Percentiles rank a stretch among this genome's conserved stretches.
Conservation (phyloP, 2,797 vertebrate genomes). For the Fratercula arctica region DNA sequence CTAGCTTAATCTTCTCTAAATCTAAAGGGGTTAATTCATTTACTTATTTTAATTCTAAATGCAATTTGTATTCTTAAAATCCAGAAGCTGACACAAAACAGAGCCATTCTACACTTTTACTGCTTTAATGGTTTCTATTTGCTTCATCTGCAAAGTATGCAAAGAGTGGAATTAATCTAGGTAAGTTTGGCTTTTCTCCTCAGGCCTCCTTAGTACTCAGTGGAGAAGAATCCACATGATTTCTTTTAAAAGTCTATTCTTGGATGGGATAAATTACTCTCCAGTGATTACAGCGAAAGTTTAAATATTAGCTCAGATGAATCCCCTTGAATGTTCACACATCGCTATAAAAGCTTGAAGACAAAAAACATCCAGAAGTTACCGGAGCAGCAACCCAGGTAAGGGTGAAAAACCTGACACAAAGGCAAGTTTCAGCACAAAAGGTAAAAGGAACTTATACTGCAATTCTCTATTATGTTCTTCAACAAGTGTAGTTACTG, state of each 20-base stretch:
- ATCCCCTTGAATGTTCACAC: not conserved
- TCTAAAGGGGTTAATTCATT: not conserved
- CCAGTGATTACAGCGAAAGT: not conserved
- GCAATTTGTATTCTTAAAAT: not conserved
- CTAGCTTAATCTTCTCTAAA: not conserved
- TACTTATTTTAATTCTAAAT: not conserved
- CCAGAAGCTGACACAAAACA: not conserved
- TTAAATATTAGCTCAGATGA: constrained; percentile 15
- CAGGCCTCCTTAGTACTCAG: not conserved
- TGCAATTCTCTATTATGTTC: not conserved
- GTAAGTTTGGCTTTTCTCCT: not conserved
- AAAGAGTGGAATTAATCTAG: not conserved
- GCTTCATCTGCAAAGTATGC: not conserved
- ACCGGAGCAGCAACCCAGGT: not conserved
- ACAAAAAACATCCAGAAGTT: not conserved
- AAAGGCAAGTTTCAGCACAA: not conserved
- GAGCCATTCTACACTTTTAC: not conserved
- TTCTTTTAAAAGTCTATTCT: not conserved
- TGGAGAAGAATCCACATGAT: not conserved
- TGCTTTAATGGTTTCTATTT: not conserved
- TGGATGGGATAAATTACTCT: not conserved
- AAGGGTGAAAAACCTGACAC: not conserved
- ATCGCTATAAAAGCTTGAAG: not conserved
- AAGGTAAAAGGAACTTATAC: not conserved
- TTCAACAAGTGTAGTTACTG: not conserved